Conservation (phyloP, 1,140 invertebrate species). For the Neodiprion pinetum region DNA sequence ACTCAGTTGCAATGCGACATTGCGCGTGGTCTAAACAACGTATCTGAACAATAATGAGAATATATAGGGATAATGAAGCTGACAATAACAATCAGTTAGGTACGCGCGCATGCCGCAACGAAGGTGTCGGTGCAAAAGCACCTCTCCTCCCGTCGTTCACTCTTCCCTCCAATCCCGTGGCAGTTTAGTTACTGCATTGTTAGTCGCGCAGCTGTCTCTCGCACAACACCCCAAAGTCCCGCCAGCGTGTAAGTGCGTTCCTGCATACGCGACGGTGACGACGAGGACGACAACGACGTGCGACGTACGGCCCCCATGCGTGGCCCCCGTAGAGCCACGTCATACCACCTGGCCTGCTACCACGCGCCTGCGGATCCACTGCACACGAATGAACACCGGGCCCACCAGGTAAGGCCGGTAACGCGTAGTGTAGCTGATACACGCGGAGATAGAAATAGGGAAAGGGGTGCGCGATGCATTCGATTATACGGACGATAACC, state of each 20-base stretch:
- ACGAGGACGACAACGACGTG: background rate
- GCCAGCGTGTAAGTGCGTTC: background rate
- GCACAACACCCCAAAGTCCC: constrained; percentile 1
- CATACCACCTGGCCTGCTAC: constrained; percentile 41
- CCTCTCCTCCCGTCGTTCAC: too few relatives aligned
- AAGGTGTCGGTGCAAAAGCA: too few relatives aligned
- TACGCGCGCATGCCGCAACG: too few relatives aligned
- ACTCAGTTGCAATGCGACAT: too few relatives aligned
- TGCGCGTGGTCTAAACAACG: too few relatives aligned
- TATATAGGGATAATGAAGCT: too few relatives aligned
- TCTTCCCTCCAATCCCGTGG: background rate
- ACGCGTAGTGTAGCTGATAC: constrained; percentile 29
- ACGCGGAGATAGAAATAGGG: constrained; percentile 23
- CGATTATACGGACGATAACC: too few relatives aligned
- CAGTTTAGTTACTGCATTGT: constrained; percentile 49
- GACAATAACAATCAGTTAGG: too few relatives aligned
- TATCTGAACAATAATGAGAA: too few relatives aligned
- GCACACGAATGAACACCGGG: constrained; percentile 17
- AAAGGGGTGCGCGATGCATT: constrained; percentile 15
- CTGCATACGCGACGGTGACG: too few relatives aligned
- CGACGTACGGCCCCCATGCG: constrained; percentile 51
- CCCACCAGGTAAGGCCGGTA: constrained; percentile 11
- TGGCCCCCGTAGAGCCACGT: constrained; percentile 50
- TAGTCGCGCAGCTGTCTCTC: constrained; percentile 51
- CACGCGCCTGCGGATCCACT: constrained; percentile 2